Evolutionary conservation across 2,888 invertebrate genomes (phyloP), one percentile per base, ranked within the genome.

Genomic region (Cephus pygmeus): DNA sequence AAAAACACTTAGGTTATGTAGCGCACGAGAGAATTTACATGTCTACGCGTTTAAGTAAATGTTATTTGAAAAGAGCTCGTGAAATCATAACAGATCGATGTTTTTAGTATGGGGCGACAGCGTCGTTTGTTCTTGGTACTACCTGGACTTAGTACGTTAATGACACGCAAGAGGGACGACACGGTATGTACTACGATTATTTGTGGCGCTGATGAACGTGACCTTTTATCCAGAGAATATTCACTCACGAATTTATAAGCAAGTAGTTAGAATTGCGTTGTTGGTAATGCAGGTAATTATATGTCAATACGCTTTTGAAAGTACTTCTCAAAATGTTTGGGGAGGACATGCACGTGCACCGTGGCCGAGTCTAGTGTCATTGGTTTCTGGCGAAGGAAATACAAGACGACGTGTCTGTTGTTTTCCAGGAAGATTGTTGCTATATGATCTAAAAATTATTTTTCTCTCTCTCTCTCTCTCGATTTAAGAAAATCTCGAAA

Each of bases 391-490:
- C 23, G 31, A 34, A 77, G 30, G 69, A 74, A 3, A 31, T 15
- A 68, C 30, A 36, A 33, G 23, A 69, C 33, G 33, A 11, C 6
- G 40, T 4, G 40, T 15, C 40, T 1, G 4, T 40, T 4, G 40
- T 40, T 40, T 40, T 40, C 6, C 40, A 40, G 15, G 15, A 40
- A 15, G 15, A 15, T 6, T 6, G 15, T 40, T 15, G 40, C 15
- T 15, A 15, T 15, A 6, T 15, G 40, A 15, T 40, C 0, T 4
- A 15, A 15, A 4, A 4, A 4, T 69, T 76, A 35, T 56, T 36
- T 73, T 73, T 74, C 69, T 77, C 73, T 69, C 73, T 76, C 34
- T 23, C 74, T 36, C 34, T 34, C 77, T 40, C 73, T 35, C 56
- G 9, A 36, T 75, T 56, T 9, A 9, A 23, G 9, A 23, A 56